These are phyloP conservation scores for Hapalemur alaotrensis DNA, from an alignment of 2,797 vertebrate genomes.

Conservation along the genomic window DNA sequence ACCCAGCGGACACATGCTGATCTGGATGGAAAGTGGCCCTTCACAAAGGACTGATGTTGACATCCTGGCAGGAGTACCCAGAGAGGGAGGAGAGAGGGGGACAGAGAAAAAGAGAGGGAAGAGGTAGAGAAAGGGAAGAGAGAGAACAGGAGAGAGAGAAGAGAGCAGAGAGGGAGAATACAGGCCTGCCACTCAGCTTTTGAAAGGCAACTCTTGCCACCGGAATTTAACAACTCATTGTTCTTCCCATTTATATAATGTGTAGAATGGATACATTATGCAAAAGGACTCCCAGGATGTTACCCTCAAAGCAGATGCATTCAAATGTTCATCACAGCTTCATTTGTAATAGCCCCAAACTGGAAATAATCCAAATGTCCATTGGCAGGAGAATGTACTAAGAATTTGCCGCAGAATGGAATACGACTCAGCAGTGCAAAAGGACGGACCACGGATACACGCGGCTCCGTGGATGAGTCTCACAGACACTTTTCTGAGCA, in stretches of 20 bases:
- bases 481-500: rapidly evolving
- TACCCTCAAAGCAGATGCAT: not conserved
- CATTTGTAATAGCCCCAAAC: not conserved
- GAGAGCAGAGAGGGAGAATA: not conserved
- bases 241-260: rapidly evolving
- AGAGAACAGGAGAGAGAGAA: not conserved
- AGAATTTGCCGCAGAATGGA: not conserved
- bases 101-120: rapidly evolving
- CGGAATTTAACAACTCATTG: not conserved
- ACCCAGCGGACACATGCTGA: not conserved
- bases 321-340: not conserved
- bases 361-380: not conserved
- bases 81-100: not conserved
- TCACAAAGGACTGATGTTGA: not conserved
- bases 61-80: not conserved
- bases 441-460: rapidly evolving
- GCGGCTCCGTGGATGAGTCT: rapidly evolving
- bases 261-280: rapidly evolving
- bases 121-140: not conserved
- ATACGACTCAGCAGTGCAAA: not conserved
- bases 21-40: not conserved
- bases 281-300: not conserved
- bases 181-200: not conserved
- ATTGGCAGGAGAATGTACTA: not conserved
- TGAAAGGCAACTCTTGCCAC: not conserved